Conservation (phyloP, 2,888 invertebrate species). For the Nineta flava region DNA sequence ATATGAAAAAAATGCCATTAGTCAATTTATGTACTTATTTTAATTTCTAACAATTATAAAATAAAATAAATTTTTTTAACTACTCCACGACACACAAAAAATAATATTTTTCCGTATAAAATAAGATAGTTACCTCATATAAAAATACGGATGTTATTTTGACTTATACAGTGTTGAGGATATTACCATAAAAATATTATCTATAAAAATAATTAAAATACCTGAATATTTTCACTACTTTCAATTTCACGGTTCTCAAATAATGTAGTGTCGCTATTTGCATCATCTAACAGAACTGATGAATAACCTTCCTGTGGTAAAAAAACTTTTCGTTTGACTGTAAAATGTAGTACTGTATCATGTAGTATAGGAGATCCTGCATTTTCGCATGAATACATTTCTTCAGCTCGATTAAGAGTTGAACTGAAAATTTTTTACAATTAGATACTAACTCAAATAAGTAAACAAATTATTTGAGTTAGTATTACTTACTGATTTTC, state of each 20-base stretch:
- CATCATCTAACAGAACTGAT: constrained; percentile 21
- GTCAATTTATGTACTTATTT: too few relatives aligned
- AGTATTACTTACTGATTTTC: not conserved
- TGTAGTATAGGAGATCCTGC: constrained; percentile 77
- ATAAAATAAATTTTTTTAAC: too few relatives aligned
- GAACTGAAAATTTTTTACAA: not conserved
- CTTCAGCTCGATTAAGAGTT: constrained; percentile 29
- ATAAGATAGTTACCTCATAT: too few relatives aligned
- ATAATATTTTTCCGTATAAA: too few relatives aligned
- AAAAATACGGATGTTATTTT: too few relatives aligned
- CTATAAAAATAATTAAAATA: too few relatives aligned
- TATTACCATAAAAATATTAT: too few relatives aligned
- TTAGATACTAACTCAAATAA: not conserved
- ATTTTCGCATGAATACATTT: constrained; percentile 56
- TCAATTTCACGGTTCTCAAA: constrained; percentile 3
- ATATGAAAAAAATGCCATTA: too few relatives aligned
- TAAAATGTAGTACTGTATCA: constrained; percentile 68
- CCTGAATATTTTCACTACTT: constrained; percentile 6
- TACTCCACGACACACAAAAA: too few relatives aligned
- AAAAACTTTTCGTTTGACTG: constrained; percentile 32
- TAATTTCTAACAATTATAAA: too few relatives aligned
- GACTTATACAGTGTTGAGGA: too few relatives aligned
- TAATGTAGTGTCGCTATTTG: constrained; percentile 13
- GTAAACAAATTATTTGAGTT: not conserved
- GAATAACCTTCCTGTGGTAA: constrained; percentile 17